Percentiles rank a stretch among this genome's conserved stretches.
These are phyloP conservation scores for Armadillidium nasatum DNA, from an alignment of 1,140 invertebrate genomes.

Conservation along the genomic window DNA sequence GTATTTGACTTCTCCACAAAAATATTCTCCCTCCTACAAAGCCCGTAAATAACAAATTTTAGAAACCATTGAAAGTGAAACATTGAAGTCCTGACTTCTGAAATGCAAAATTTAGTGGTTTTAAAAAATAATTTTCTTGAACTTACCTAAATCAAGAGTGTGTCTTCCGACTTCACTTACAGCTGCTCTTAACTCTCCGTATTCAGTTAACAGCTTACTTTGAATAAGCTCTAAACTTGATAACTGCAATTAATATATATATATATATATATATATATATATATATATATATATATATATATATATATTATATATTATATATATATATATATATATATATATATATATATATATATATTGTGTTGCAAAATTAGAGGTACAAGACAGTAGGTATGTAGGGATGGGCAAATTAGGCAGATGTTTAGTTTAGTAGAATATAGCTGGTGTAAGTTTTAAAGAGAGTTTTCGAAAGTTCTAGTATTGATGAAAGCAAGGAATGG, in stretches of 20 bases:
- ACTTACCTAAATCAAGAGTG: constrained; percentile 30
- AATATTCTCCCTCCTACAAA: too few species aligned
- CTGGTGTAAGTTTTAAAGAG: too few species aligned
- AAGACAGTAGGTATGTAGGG: too few species aligned
- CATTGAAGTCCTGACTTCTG: too few species aligned
- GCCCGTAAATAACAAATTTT: too few species aligned
- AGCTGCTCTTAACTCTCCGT: constrained; percentile 37
- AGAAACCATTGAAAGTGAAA: too few species aligned
- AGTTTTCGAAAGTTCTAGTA: too few species aligned
- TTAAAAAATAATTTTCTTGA: neutral
- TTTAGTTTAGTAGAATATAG: too few species aligned
- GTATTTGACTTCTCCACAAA: too few species aligned
- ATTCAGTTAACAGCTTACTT: constrained; percentile 41
- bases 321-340: constrained; percentile 18
- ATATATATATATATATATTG: constrained; percentile 5
- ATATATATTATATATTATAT: neutral
- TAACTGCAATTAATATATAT: constrained; percentile 26
- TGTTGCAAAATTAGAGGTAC: too few species aligned
- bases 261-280: constrained; percentile 21
- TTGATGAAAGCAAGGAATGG: too few species aligned
- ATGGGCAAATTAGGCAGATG: too few species aligned
- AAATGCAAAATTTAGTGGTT: neutral
- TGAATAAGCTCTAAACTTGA: constrained; percentile 37
- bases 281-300: neutral
- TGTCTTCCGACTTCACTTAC: constrained; percentile 31